phyloP scores from a whole-genome alignment of 1,140 invertebrate genomes.

The Sarcophaga peregrina region DNA sequence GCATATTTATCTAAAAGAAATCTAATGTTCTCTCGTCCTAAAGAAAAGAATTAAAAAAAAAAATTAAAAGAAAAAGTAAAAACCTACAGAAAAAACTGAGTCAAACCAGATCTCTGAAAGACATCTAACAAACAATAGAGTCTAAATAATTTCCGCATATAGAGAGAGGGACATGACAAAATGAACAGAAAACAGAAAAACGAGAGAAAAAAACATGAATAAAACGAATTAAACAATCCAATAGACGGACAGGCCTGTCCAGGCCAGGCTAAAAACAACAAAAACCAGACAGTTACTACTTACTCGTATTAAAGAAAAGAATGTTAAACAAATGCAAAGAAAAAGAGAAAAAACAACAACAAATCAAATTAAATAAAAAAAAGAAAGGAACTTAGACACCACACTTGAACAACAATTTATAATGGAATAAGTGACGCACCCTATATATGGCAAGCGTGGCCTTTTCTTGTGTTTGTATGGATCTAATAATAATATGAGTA shows the following conservation, averaged over 20 bases:
- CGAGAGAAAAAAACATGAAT: too few species aligned
- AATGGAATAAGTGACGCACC: too few species aligned
- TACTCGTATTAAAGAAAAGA: neutral
- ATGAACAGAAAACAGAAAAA: neutral
- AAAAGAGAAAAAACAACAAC: too few species aligned
- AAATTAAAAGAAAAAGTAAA: neutral
- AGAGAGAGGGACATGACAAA: conserved; percentile 21
- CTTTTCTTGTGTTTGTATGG: too few species aligned
- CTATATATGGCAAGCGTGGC: too few species aligned
- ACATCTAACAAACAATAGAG: conserved; percentile 18
- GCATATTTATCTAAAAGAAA: conserved; percentile 18
- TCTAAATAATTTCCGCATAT: conserved; percentile 26
- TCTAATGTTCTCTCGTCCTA: neutral
- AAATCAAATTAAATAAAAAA: too few species aligned
- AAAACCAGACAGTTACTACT: conserved; percentile 9
- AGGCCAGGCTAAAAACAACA: neutral
- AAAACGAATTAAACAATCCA: conserved; percentile 5
- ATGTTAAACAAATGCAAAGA: neutral
- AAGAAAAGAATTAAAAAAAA: too few species aligned
- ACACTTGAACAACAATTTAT: too few species aligned
- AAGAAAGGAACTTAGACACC: too few species aligned
- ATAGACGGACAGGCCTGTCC: neutral
- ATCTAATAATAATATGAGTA: too few species aligned
- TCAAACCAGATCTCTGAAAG: neutral
- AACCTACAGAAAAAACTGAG: neutral